phyloP scores from a whole-genome alignment of 2,113 vertebrate genomes.

The Phaetusa simplex region DNA sequence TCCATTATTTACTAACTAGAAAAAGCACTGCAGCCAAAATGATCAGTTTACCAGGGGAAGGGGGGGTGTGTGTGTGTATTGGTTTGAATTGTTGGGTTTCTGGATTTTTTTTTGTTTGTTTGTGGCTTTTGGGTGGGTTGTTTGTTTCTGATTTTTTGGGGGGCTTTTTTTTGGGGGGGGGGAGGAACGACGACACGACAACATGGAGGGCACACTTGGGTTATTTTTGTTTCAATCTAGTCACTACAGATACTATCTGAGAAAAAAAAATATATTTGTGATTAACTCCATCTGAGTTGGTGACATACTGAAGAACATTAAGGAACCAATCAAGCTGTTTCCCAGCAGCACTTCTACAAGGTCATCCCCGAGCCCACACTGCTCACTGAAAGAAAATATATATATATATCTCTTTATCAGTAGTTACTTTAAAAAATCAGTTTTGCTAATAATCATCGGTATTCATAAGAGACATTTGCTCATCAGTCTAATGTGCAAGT shows the following conservation, averaged over 20 bases:
- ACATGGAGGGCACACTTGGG: background rate
- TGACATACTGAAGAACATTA: background rate
- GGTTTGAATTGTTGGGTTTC: background rate
- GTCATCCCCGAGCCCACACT: background rate
- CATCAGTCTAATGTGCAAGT: background rate
- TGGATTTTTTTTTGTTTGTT: background rate
- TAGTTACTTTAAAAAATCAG: background rate
- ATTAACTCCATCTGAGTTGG: background rate
- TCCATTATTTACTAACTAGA: background rate
- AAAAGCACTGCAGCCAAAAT: background rate
- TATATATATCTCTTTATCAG: background rate
- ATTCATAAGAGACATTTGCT: background rate
- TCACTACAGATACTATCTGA: background rate
- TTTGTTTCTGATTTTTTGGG: too few relatives aligned
- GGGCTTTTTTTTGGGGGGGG: too few relatives aligned
- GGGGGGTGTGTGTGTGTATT: too few relatives aligned
- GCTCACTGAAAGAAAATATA: background rate
- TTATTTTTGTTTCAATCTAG: background rate
- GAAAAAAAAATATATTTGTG: too few relatives aligned
- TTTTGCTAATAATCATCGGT: background rate
- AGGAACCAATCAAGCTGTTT: background rate
- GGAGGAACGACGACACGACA: too few relatives aligned
- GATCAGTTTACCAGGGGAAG: background rate
- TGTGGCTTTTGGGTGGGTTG: background rate
- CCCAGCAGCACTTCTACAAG: background rate